Percentiles rank a stretch among this genome's conserved stretches.
phyloP scores from a whole-genome alignment of 2,888 invertebrate species.

The Piscicola geometra region DNA sequence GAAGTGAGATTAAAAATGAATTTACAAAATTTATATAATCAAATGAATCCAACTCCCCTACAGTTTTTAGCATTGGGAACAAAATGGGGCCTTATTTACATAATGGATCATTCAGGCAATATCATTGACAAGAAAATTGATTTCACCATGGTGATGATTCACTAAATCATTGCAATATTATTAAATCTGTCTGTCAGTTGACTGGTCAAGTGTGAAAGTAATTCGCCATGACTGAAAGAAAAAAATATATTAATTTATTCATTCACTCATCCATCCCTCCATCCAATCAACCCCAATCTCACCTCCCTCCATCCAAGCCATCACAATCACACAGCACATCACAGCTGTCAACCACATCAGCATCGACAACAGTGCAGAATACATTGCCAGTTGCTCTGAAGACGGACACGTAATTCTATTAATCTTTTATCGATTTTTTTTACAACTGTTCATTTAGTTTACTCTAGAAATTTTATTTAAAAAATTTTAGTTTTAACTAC shows the following conservation, averaged over 20 bases:
- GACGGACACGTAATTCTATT: slow-evolving; percentile 60
- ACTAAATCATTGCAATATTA: too few species aligned
- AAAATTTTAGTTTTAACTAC: neutral
- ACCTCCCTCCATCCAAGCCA: neutral
- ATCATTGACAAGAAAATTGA: slow-evolving; percentile 56
- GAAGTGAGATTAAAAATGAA: too few species aligned
- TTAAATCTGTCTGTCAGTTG: too few species aligned
- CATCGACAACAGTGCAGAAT: slow-evolving; percentile 87
- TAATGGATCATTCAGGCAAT: slow-evolving; percentile 88
- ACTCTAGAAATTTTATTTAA: too few species aligned
- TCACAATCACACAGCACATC: slow-evolving; percentile 62
- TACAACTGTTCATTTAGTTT: too few species aligned
- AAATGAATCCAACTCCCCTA: neutral
- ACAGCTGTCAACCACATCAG: slow-evolving; percentile 91
- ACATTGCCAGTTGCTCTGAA: slow-evolving; percentile 67
- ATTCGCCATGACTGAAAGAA: too few species aligned
- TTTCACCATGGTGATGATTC: neutral
- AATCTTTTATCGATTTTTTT: too few species aligned
- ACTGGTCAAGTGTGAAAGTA: too few species aligned
- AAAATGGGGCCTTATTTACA: slow-evolving; percentile 80
- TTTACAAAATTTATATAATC: slow-evolving; percentile 7
- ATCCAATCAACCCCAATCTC: too few species aligned
- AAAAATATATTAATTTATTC: too few species aligned
- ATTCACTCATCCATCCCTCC: too few species aligned
- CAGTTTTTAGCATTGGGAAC: slow-evolving; percentile 87